Evolutionary conservation across 2,888 invertebrate genomes (phyloP).

Genomic region (Mimas tiliae): DNA sequence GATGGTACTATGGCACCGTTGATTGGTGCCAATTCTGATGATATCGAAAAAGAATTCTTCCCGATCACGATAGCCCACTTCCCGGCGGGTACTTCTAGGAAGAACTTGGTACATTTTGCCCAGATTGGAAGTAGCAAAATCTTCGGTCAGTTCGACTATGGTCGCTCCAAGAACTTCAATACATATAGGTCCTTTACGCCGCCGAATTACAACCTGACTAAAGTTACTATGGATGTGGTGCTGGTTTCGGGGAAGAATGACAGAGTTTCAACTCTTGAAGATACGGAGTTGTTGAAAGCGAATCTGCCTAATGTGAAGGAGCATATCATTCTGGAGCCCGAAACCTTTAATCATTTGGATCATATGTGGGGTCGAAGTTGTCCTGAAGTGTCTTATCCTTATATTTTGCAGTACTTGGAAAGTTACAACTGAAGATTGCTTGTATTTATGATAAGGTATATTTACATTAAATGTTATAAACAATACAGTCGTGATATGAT

Average conservation of each 20-base stretch:
- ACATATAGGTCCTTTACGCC: constrained; percentile 42
- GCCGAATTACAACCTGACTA: constrained; percentile 37
- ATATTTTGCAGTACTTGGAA: constrained; percentile 42
- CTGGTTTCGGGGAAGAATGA: constrained; percentile 48
- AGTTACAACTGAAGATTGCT: constrained; percentile 27
- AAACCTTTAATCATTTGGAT: constrained; percentile 47
- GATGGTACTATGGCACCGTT: constrained; percentile 29
- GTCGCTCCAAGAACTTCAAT: constrained; percentile 33
- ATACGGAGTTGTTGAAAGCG: constrained; percentile 41
- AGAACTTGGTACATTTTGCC: constrained; percentile 46
- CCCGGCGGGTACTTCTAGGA: constrained; percentile 46
- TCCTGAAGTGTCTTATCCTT: constrained; percentile 40
- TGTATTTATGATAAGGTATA: background rate
- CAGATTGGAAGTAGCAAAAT: constrained; percentile 40
- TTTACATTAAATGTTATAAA: too few relatives aligned
- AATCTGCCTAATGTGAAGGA: constrained; percentile 47
- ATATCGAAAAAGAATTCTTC: constrained; percentile 43
- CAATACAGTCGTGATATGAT: too few relatives aligned
- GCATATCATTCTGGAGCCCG: constrained; percentile 37
- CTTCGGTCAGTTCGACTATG: constrained; percentile 47
- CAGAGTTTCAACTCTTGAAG: constrained; percentile 39
- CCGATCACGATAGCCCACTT: constrained; percentile 39
- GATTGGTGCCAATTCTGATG: constrained; percentile 38
- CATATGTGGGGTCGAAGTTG: constrained; percentile 44
- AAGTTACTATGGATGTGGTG: constrained; percentile 38